Conservation (phyloP, 2,113 vertebrate species). For the Formicarius rufipectus region DNA sequence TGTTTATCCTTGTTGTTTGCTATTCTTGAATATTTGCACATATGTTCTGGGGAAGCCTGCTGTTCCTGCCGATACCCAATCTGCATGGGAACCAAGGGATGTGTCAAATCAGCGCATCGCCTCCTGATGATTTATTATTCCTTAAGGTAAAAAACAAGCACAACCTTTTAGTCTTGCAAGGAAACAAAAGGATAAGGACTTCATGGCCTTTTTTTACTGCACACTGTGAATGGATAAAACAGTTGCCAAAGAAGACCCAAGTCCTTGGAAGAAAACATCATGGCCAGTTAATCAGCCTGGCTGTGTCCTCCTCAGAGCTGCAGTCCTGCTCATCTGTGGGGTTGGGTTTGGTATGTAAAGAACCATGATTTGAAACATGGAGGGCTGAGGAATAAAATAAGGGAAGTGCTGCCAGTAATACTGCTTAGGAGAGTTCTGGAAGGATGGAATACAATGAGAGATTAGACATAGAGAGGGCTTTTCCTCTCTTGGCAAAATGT, state of each 20-base stretch:
- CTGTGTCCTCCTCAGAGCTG: not conserved
- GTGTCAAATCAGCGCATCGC: not conserved
- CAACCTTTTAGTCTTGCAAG: not conserved
- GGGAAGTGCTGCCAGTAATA: not conserved
- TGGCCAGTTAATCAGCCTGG: accelerated
- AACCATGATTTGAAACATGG: not conserved
- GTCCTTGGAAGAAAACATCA: not conserved
- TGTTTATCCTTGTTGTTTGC: slow-evolving; percentile 58
- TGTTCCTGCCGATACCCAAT: not conserved
- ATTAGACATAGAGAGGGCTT: not conserved
- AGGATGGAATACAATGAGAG: not conserved
- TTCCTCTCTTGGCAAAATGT: not conserved
- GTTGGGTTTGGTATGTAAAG: not conserved
- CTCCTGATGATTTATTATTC: slow-evolving; percentile 11
- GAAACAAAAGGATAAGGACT: not conserved
- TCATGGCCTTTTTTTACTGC: not conserved
- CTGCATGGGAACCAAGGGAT: slow-evolving; percentile 2
- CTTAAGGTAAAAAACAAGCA: not conserved
- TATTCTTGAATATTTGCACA: slow-evolving; percentile 62
- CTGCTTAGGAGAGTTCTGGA: not conserved
- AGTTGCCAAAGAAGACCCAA: not conserved
- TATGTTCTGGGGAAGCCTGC: slow-evolving; percentile 63
- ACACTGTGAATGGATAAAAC: not conserved
- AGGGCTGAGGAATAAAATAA: not conserved
- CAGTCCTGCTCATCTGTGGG: not conserved